Evolutionary conservation across 2,888 invertebrate genomes (phyloP), one percentile per base, ranked within the genome.

Genomic region (Diachrysia chrysitis): DNA sequence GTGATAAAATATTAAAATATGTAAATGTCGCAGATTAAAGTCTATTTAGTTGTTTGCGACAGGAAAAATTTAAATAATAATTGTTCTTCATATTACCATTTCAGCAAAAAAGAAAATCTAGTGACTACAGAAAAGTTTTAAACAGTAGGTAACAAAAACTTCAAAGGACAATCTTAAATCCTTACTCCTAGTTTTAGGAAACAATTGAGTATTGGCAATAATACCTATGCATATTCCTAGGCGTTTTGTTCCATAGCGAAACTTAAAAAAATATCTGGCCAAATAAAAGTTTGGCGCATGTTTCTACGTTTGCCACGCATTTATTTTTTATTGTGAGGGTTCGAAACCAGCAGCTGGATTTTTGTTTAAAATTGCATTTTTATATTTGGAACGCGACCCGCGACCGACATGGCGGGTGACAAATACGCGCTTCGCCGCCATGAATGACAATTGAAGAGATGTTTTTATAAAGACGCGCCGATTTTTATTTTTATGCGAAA

Each of bases 371-470:
- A 95, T 95, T 95, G 94, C 94, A 94, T 95, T 95, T 95, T 94
- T 94, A 94, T 95, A 93, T 95, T 95, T 94, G 94, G 91, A 90
- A 91, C 94, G 93, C 93, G 91, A 90, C 89, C 90, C 92, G 90
- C 88, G 84, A 86, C 87, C 90, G 90, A 87, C 90, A 92, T 87
- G 90, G 86, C 89, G 90, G 90, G 93, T 95, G 95, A 95, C 95
- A 95, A 95, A 95, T 95, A 95, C 93, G 92, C 93, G 89, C 84
- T 75, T 84, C 91, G 91, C 92, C 86, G 94, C 91, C 90, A 95
- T 95, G 95, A 95, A 95, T 95, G 95, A 95, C 95, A 95, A 95
- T 95, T 92, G 91, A 92, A 92, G 93, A 92, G 93, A 95, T 94
- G 93, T 94, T 95, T 94, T 94, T 93, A 92, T 94, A 94, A 94